phyloP scores from a whole-genome alignment of 2,888 invertebrate genomes.

The Heliconius aoede region DNA sequence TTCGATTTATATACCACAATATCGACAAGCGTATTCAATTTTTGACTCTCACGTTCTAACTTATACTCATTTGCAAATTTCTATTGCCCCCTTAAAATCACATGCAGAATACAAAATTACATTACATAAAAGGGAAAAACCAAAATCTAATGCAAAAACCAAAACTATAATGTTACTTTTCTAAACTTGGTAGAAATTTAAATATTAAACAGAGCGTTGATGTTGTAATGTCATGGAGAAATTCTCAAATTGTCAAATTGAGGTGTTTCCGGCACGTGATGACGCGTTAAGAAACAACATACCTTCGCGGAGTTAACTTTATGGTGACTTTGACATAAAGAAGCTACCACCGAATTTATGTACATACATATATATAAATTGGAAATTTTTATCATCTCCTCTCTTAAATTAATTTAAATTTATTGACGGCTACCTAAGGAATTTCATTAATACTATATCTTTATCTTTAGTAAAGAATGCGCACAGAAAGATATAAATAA shows the following conservation, averaged over 20 bases:
- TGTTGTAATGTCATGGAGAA: slow-evolving; percentile 28
- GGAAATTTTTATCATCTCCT: not conserved
- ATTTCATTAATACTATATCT: slow-evolving; percentile 9
- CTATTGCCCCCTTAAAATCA: slow-evolving; percentile 7
- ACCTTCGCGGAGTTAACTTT: not conserved
- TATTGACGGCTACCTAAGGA: not conserved
- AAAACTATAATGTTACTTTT: not conserved
- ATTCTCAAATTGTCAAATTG: slow-evolving; percentile 30
- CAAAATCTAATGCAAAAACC: not conserved
- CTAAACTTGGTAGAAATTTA: slow-evolving; percentile 22
- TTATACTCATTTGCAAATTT: slow-evolving; percentile 7
- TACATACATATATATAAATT: slow-evolving; percentile 1
- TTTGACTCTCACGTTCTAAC: slow-evolving; percentile 20
- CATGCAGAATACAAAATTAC: slow-evolving; percentile 24
- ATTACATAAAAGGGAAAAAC: slow-evolving; percentile 19
- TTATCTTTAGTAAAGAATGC: not conserved
- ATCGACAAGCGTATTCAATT: slow-evolving; percentile 37
- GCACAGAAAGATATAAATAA: slow-evolving; percentile 11
- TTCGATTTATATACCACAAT: slow-evolving; percentile 14
- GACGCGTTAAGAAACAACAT: not conserved
- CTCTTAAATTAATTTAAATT: slow-evolving; percentile 13
- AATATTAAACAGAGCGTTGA: slow-evolving; percentile 1
- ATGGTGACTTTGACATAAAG: slow-evolving; percentile 7
- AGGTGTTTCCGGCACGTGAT: slow-evolving; percentile 33
- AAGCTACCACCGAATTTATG: not conserved